phyloP scores from a whole-genome alignment of 2,113 vertebrate genomes.

The Notarius quadriscutis region DNA sequence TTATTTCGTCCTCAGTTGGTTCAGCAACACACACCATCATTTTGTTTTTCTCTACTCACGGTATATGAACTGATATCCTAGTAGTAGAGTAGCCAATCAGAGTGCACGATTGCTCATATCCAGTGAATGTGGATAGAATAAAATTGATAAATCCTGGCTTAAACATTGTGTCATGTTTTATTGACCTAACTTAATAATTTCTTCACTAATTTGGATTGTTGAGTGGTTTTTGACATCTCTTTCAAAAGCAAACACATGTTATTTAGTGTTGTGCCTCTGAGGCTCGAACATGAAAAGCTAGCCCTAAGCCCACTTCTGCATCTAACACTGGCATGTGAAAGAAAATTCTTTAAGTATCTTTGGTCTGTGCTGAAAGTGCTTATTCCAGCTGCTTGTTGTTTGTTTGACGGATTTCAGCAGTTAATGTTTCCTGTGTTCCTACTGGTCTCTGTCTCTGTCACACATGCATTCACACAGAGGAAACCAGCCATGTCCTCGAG shows the following conservation, averaged over 20 bases:
- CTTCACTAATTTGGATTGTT: conserved; percentile 30
- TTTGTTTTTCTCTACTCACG: too few species aligned
- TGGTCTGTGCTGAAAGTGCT: background rate
- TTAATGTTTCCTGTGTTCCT: conserved; percentile 7
- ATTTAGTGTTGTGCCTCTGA: background rate
- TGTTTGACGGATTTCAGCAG: background rate
- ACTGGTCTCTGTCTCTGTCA: conserved; percentile 3
- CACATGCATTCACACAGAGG: conserved; percentile 64
- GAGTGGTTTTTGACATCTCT: conserved; percentile 30
- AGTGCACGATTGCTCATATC: too few species aligned
- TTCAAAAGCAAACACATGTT: conserved; percentile 22
- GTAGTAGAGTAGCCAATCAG: too few species aligned
- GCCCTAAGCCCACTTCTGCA: background rate
- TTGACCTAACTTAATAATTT: conserved; percentile 25
- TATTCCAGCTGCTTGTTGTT: background rate
- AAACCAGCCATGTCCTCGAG: conserved; percentile 81
- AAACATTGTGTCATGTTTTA: conserved; percentile 7
- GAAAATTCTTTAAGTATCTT: background rate
- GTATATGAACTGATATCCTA: too few species aligned
- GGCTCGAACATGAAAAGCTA: conserved; percentile 11
- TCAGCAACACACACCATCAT: too few species aligned
- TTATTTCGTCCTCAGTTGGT: too few species aligned
- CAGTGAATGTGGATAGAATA: too few species aligned
- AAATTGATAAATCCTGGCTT: too few species aligned
- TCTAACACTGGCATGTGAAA: conserved; percentile 24